A percentile compares a stretch with the other conserved stretches of the same genome.
Evolutionary conservation across 2,113 vertebrate genomes (phyloP).

Genomic region (human): GRCh38 chr7:83380001-83380500

Average conservation of each 20-base stretch:
- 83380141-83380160: background rate
- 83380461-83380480: background rate
- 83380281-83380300: background rate
- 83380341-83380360: background rate
- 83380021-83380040: background rate
- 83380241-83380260: background rate
- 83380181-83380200: background rate
- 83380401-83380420: background rate
- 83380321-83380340: background rate
- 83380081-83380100: background rate
- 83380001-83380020: background rate
- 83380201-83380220: background rate
- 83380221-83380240: background rate
- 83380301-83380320: background rate
- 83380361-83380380: background rate
- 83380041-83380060: background rate
- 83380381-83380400: background rate
- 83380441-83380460: background rate
- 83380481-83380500: background rate
- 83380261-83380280: background rate
- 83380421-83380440: background rate
- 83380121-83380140: background rate
- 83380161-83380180: background rate
- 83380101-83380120: background rate
- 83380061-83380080: background rate